These are phyloP conservation scores for Holothuria scabra DNA, from an alignment of 53 echinoderm and acorn worm genomes.

Conservation along the genomic window DNA sequence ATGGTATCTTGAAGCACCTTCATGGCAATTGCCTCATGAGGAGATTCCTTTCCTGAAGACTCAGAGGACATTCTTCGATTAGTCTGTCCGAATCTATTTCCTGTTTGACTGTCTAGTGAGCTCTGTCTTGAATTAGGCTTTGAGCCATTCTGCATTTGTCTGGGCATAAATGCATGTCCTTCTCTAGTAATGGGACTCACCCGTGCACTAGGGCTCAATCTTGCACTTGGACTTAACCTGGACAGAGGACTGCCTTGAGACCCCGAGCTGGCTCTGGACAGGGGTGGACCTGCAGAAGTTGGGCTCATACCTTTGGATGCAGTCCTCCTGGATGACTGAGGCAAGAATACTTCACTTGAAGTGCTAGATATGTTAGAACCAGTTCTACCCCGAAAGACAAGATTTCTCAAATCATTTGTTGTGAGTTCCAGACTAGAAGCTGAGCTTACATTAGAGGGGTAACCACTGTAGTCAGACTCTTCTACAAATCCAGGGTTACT, in stretches of 20 bases:
- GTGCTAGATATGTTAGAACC: conserved; percentile 46
- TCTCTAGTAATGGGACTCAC: conserved; percentile 65
- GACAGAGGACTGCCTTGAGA: conserved; percentile 34
- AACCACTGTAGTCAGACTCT: conserved; percentile 70
- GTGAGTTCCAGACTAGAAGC: conserved; percentile 46
- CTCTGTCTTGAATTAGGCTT: conserved; percentile 37
- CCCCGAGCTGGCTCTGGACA: conserved; percentile 30
- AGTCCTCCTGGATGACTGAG: conserved; percentile 14
- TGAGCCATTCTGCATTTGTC: conserved; percentile 7
- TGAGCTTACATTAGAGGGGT: conserved; percentile 54
- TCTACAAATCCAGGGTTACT: conserved; percentile 88
- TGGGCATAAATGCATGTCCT: not conserved
- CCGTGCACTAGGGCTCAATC: conserved; percentile 63
- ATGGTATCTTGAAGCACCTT: conserved; percentile 89
- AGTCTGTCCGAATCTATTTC: conserved; percentile 53
- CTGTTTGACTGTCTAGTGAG: conserved; percentile 52
- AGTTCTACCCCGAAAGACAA: conserved; percentile 42
- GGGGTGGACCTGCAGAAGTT: conserved; percentile 7
- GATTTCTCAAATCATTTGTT: conserved; percentile 41
- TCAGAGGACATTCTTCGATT: conserved; percentile 61
- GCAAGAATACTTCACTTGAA: conserved; percentile 46
- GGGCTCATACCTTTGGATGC: not conserved
- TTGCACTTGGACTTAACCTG: conserved; percentile 52
- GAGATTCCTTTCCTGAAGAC: conserved; percentile 65
- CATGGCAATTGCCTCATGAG: conserved; percentile 89